Percentiles rank a stretch among this genome's conserved stretches.
Conservation (phyloP, 1,140 invertebrate genomes). For the Cherax destructor region DNA sequence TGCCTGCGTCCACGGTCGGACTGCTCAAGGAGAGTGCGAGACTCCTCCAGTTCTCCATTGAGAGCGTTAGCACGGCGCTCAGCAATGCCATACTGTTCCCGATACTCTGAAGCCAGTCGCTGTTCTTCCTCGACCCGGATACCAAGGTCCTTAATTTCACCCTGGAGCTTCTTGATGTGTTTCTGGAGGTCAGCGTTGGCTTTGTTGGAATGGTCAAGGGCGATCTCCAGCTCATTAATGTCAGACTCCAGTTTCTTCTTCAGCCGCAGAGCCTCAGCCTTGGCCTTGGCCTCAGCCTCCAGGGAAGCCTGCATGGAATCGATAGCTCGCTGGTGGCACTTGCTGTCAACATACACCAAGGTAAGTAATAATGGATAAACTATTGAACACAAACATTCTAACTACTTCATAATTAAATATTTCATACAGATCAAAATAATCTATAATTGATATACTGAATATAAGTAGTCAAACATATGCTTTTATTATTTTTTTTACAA, state of each 20-base stretch:
- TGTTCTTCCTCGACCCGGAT: constrained; percentile 80
- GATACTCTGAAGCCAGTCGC: constrained; percentile 79
- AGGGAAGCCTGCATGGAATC: constrained; percentile 80
- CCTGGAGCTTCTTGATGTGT: constrained; percentile 78
- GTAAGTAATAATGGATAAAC: constrained; percentile 36
- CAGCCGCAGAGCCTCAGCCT: constrained; percentile 74
- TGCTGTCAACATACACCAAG: constrained; percentile 80
- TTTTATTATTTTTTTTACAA: neutral
- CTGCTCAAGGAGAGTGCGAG: constrained; percentile 76
- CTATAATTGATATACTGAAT: no score
- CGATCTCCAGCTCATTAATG: constrained; percentile 60
- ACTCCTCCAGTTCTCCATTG: constrained; percentile 79
- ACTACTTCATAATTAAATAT: no score
- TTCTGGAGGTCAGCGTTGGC: constrained; percentile 62
- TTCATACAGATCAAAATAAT: no score
- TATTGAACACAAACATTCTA: no score
- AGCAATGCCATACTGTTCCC: constrained; percentile 81
- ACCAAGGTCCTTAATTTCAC: constrained; percentile 75
- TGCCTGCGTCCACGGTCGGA: constrained; percentile 73
- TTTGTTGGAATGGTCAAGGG: constrained; percentile 56
- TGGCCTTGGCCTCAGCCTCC: constrained; percentile 80
- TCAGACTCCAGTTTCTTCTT: constrained; percentile 65
- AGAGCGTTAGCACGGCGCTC: constrained; percentile 79
- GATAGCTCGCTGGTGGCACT: constrained; percentile 94
- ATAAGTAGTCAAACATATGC: no score